Evolutionary conservation across 2,888 invertebrate species (phyloP), one percentile per base, ranked within the genome.

Genomic region (Dioctria rufipes): DNA sequence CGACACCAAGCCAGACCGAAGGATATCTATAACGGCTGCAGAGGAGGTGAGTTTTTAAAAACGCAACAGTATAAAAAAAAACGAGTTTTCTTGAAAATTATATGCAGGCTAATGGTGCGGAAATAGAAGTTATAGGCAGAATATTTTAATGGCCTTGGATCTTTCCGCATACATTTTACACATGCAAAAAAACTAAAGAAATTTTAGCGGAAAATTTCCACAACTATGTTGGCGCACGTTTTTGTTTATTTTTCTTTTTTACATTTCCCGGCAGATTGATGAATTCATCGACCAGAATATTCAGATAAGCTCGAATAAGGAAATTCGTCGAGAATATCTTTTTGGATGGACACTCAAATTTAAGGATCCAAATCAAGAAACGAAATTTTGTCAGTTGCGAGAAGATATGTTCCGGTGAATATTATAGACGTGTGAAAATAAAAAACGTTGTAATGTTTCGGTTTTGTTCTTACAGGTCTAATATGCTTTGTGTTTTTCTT

Each of bases 401-500:
- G 98, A 98, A 90, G 94, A 94, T 85, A 97, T 97, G 92, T 98
- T 98, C 90, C 96, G 96, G 89, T 89, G 83, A 82, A 85, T 86
- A 42, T 5, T n/a, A 4, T 4, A 25, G 8, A 39, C 5, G 2
- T 51, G 51, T 6, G 11, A 42, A 40, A 9, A n/a, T n/a, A n/a
- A 40, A 66, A 40, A 40, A 37, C 51, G 25, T 13, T 65, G 46
- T 5, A 78, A 60, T n/a, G n/a, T 46, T 79, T n/a, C 13, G 49
- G 37, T 43, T 43, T 63, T 40, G 40, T 25, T 65, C 9, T 58
- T 75, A 43, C 83, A 89, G 89, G 87, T 97, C 97, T 13, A 98
- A 98, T 88, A 95, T 98, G 91, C 91, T 96, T 87, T 97, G 97
- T 90, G 96, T 97, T 86, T 94, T 96, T 87, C 93, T 97, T 84